Percentiles rank a stretch among this genome's conserved stretches.
phyloP scores from a whole-genome alignment of 2,888 invertebrate genomes.

The Synergus japonicus region DNA sequence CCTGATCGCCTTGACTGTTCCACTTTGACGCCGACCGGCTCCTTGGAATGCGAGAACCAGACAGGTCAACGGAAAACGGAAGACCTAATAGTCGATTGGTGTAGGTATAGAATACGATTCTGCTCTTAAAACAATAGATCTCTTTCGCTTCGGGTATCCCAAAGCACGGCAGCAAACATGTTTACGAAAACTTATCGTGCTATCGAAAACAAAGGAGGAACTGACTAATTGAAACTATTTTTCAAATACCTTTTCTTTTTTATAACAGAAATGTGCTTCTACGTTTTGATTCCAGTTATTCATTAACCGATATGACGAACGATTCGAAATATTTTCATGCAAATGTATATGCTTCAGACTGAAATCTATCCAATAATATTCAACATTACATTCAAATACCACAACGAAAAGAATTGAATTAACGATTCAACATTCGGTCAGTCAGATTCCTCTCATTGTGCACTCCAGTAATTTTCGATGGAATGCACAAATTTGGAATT shows the following conservation, averaged over 20 bases:
- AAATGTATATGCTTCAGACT: not conserved
- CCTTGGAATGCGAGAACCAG: conserved; percentile 34
- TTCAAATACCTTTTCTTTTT: not conserved
- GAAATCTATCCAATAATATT: not conserved
- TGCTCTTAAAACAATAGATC: conserved; percentile 36
- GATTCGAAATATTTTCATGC: conserved; percentile 3
- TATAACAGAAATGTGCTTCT: not conserved
- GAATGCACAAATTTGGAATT: not conserved
- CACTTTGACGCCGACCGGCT: conserved; percentile 38
- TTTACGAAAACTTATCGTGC: conserved; percentile 23
- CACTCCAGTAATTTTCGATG: not conserved
- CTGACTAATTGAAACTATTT: not conserved
- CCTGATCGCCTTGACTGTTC: conserved; percentile 34
- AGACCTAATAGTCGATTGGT: not conserved
- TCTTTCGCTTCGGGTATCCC: conserved; percentile 8
- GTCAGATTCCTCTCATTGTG: conserved; percentile 17
- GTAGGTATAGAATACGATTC: conserved; percentile 27
- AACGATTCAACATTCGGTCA: conserved; percentile 2
- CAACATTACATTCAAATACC: conserved; percentile 28
- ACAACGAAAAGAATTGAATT: conserved; percentile 4
- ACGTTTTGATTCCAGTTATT: not conserved
- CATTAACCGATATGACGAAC: not conserved
- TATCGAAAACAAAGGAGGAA: not conserved
- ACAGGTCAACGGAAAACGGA: conserved; percentile 35
- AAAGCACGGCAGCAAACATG: not conserved